A percentile compares a stretch with the other conserved stretches of the same genome.
Conservation (phyloP, 2,113 vertebrate genomes). For the Leucopsar rothschildi region DNA sequence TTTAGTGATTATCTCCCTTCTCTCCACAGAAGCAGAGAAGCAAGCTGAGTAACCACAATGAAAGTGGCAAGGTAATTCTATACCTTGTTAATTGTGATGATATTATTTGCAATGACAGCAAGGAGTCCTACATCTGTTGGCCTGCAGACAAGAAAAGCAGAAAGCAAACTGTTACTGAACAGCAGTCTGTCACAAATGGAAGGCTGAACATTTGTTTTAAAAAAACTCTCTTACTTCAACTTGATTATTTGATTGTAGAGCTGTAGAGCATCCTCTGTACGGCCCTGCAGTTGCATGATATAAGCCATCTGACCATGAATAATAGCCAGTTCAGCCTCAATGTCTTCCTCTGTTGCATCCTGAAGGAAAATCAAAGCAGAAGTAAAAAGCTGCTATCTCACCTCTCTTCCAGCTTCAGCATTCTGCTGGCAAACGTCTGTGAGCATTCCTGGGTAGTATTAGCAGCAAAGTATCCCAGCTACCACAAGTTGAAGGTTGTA, state of each 20-base stretch:
- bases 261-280: conserved; percentile 91
- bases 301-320: conserved; percentile 99
- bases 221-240: conserved; percentile 82
- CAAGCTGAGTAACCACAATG: neutral
- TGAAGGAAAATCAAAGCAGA: conserved; percentile 54
- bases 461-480: neutral
- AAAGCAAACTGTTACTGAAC: neutral
- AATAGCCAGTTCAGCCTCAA: conserved; percentile 91
- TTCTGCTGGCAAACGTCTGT: neutral
- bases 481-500: neutral
- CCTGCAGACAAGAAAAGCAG: conserved; percentile 70
- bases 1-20: neutral
- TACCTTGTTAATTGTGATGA: conserved; percentile 99
- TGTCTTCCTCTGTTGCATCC: conserved; percentile 95
- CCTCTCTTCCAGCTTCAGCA: neutral
- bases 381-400: neutral
- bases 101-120: conserved; percentile 98
- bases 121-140: conserved; percentile 94
- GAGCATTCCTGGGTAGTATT: neutral
- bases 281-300: conserved; percentile 89
- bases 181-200: neutral
- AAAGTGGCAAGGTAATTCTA: neutral
- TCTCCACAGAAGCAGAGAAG: neutral
- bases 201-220: neutral
- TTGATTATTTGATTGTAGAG: conserved; percentile 99